Conservation (phyloP, 2,113 vertebrate genomes). For the Megaleporinus macrocephalus region DNA sequence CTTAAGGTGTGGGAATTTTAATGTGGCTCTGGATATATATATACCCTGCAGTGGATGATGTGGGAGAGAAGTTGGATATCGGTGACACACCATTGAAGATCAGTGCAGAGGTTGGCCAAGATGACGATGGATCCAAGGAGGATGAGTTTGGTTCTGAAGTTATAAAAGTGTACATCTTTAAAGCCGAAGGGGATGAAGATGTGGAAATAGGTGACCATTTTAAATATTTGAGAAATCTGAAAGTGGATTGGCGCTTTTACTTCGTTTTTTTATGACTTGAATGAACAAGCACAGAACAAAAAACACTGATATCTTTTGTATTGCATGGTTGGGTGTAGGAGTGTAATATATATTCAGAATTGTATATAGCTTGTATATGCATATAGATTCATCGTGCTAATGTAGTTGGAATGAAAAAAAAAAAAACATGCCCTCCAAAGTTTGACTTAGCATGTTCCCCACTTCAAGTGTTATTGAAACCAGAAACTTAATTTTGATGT, state of each 20-base stretch:
- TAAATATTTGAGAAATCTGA: not conserved
- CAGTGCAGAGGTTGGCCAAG: conserved; percentile 85
- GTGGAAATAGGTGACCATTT: conserved; percentile 90
- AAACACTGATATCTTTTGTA: not conserved
- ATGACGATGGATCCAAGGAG: conserved; percentile 91
- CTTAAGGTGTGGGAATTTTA: too few relatives aligned
- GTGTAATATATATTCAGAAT: not conserved
- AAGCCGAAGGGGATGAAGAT: conserved; percentile 98
- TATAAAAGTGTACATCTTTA: conserved; percentile 99
- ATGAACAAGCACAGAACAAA: not conserved
- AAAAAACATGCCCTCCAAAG: too few relatives aligned
- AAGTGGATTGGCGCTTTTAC: not conserved
- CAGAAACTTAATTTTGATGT: conserved; percentile 15
- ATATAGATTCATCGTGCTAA: too few relatives aligned
- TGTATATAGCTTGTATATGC: too few relatives aligned
- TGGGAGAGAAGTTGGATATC: conserved; percentile 96
- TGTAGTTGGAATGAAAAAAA: too few relatives aligned
- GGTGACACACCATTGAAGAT: conserved; percentile 94
- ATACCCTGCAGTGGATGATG: conserved; percentile 93
- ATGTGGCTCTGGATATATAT: too few relatives aligned
- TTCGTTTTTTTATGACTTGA: not conserved
- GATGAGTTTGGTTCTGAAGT: conserved; percentile 93
- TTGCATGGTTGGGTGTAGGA: not conserved
- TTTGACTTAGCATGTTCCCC: too few relatives aligned
- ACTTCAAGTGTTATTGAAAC: too few relatives aligned